Base-by-base conservation (phyloP, 2,113 vertebrate species). In the Platichthys stellatus region DNA sequence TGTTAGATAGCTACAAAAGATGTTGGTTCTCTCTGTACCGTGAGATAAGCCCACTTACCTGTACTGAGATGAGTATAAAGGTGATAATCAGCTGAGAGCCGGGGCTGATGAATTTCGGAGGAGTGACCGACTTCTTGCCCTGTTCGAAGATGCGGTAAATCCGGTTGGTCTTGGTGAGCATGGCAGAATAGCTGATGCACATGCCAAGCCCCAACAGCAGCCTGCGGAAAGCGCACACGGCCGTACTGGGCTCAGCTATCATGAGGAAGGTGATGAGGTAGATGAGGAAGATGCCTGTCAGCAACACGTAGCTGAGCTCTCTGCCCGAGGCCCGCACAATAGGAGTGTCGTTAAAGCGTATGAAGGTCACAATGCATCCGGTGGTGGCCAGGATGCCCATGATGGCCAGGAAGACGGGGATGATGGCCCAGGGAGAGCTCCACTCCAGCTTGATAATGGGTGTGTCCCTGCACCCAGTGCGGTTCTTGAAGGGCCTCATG, bases 111-210 rank as follows among this genome's bases (percentile, higher is more conserved):
- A 96, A 96, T 0, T 93, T 93, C 0, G 96, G 96, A 0, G 96
- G 95, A 0, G 95, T 93, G 63, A 96, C 96, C 0, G 96, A 94
- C 21, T 93, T 93, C 77, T 97, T 96, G 59, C 96, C 96, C 84
- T 95, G 94, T 74, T 96, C 95, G 54, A 96, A 96, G 92, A 96
- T 96, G 6, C 96, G 93, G 87, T 96, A 96, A 86, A 96, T 96
- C 20, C 96, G 91, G 83, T 96, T 96, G 65, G 96, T 96, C 88
- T 96, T 96, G 70, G 96, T 96, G 57, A 96, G 90, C 90, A 96
- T 93, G 18, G 96, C 96, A 0, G 95, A 78, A 24, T 96, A 95
- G 86, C 93, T 95, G 80, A 96, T 92, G 86, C 90, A 92, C 92
- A 94, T 92, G 43, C 94, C 94, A 2, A 93, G 87, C 0, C 95